Evolutionary conservation across 1,140 invertebrate genomes (phyloP).

Genomic region (Lasioglossum albipes): DNA sequence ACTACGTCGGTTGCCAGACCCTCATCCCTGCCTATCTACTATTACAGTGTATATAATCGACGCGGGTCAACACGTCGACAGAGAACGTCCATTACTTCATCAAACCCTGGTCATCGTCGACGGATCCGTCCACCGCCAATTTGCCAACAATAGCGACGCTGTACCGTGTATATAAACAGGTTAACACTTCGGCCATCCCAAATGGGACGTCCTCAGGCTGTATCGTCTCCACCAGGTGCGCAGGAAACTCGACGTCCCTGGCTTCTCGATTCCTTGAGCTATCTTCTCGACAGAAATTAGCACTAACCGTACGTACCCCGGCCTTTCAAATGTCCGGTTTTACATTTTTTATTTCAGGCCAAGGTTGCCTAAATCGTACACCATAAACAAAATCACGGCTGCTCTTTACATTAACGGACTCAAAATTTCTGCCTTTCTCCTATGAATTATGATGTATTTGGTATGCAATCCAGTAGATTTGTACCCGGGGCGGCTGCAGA

Average conservation of each 20-base stretch:
- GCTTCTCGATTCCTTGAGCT: background rate
- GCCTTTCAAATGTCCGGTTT: too few relatives aligned
- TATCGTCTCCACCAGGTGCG: slow-evolving; percentile 6
- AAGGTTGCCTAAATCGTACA: too few relatives aligned
- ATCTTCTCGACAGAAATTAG: too few relatives aligned
- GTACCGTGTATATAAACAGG: slow-evolving; percentile 63
- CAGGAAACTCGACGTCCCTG: background rate
- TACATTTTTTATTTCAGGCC: too few relatives aligned
- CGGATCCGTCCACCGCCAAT: slow-evolving; percentile 73
- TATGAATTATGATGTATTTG: too few relatives aligned
- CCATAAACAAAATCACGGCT: too few relatives aligned
- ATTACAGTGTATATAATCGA: slow-evolving; percentile 66
- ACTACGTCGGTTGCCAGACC: slow-evolving; percentile 5
- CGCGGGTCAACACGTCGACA: slow-evolving; percentile 74
- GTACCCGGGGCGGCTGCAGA: too few relatives aligned
- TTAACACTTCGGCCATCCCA: slow-evolving; percentile 56
- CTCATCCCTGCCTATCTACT: slow-evolving; percentile 54
- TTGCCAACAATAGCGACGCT: slow-evolving; percentile 73
- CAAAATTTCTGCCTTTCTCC: too few relatives aligned
- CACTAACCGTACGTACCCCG: too few relatives aligned
- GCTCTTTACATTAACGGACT: too few relatives aligned
- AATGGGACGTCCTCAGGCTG: slow-evolving; percentile 43
- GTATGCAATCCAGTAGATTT: too few relatives aligned
- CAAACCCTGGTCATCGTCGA: slow-evolving; percentile 75
- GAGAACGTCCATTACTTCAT: slow-evolving; percentile 78